Base-by-base conservation (phyloP, 2,797 vertebrate species). In the Gallinago solitaria region DNA sequence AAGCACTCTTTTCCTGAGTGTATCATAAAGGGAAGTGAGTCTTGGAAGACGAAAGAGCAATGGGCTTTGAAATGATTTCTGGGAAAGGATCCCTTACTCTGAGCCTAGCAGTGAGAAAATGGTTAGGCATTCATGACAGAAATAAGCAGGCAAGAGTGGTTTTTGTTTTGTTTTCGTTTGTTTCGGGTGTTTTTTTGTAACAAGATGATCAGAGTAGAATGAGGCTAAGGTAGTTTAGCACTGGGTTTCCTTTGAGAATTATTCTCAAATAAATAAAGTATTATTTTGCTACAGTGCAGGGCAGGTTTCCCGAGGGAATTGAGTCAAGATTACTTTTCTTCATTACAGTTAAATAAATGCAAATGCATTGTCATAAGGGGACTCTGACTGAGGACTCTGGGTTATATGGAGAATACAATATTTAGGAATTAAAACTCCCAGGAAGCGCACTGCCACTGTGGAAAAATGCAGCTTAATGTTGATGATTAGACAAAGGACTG, bases 151-250 rank as follows among this genome's bases (percentile, higher is more conserved):
- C 13, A 61, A 74, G 7, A 7, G 50, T 47, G 21, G 47, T 35
- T 14, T 1, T 24, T 33, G 11, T 41, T 20, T 32, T 2, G 37
- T 9, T 0, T n/a, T 47, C 12, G 12, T 23, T 48, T 48, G 23
- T 24, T 48, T 48, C 12, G 23, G 6, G 11, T 39, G 19, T 24
- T 28, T 23, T 23, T 70, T 59, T 67, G 2, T 12, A 33, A 7
- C 9, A 18, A 33, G 16, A 14, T 60, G 1, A n/a, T 91, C 24
- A n/a, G 63, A 75, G 12, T 47, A 20, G 9, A 54, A 61, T 51
- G 17, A 89, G 12, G 1, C 6, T 51, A 25, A 78, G 13, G 4
- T 8, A 70, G 35, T 60, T 83, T 43, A 77, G 24, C 32, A 50
- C 5, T 41, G 20, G 1, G 2, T 71, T 81, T 80, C 65, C 50